A percentile compares a stretch with the other conserved stretches of the same genome.
Conservation (phyloP, 2,113 vertebrate species). For the Ceuthmochares aereus region DNA sequence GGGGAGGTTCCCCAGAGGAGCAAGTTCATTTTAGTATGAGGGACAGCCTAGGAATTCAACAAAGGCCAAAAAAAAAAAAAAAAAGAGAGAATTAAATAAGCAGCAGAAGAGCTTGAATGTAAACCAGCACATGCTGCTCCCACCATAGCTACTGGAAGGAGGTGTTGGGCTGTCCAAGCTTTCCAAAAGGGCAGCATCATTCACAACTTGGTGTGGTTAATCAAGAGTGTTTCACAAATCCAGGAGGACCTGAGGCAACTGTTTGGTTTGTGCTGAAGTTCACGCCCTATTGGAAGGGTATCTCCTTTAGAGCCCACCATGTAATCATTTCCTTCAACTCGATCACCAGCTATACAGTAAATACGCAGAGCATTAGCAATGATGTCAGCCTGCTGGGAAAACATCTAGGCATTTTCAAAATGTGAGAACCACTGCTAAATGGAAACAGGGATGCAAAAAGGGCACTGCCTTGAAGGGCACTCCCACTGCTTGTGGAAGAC, state of each 20-base stretch:
- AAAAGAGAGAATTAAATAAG: neutral
- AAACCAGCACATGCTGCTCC: neutral
- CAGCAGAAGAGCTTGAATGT: neutral
- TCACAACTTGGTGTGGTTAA: neutral
- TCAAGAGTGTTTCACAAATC: neutral
- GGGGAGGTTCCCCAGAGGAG: neutral
- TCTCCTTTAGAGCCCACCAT: neutral
- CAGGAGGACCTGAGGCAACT: neutral
- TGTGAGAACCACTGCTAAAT: neutral
- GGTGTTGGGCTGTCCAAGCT: neutral
- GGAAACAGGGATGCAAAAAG: neutral
- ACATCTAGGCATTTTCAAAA: conserved; percentile 14
- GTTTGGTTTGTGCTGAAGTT: neutral
- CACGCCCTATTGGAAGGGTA: neutral
- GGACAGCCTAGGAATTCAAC: neutral
- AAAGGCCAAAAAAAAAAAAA: neutral
- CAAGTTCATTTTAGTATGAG: neutral
- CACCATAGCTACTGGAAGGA: conserved; percentile 11
- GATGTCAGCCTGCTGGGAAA: conserved; percentile 20
- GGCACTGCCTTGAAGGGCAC: neutral
- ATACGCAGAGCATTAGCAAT: neutral
- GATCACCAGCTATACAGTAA: neutral
- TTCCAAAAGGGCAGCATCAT: neutral
- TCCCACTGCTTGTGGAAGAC: neutral
- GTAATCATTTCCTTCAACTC: conserved; percentile 1